phyloP scores from a whole-genome alignment of 2,888 invertebrate species.

The Agrypnus murinus region DNA sequence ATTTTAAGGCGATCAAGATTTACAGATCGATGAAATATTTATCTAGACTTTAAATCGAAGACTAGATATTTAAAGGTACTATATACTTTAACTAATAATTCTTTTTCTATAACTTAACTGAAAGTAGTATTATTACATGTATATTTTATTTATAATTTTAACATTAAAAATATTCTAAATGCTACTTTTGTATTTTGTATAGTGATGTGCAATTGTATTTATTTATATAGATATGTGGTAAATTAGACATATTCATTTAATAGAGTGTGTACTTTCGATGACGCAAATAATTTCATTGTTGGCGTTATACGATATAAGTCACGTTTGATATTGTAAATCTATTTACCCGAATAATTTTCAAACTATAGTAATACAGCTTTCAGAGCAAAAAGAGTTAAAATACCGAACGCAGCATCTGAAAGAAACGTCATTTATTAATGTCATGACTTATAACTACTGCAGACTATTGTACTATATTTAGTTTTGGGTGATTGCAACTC shows the following conservation, averaged over 20 bases:
- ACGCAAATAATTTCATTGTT: constrained; percentile 28
- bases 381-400: too few relatives aligned
- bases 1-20: constrained; percentile 90
- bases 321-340: too few relatives aligned
- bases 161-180: constrained; percentile 29
- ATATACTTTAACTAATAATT: constrained; percentile 15
- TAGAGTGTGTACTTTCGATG: neutral
- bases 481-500: too few relatives aligned
- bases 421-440: too few relatives aligned
- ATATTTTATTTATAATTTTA: constrained; percentile 38
- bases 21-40: constrained; percentile 89
- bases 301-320: neutral
- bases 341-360: too few relatives aligned
- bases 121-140: constrained; percentile 1
- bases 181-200: constrained; percentile 39
- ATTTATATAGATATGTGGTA: too few relatives aligned
- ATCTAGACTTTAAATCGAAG: constrained; percentile 86
- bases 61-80: constrained; percentile 46
- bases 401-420: too few relatives aligned
- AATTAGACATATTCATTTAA: constrained; percentile 38
- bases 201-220: constrained; percentile 34
- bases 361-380: too few relatives aligned
- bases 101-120: neutral
- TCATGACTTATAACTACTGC: too few relatives aligned
- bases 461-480: too few relatives aligned